Base-by-base conservation (phyloP, 2,888 invertebrate species). In the Cosmorhoe ocellata region DNA sequence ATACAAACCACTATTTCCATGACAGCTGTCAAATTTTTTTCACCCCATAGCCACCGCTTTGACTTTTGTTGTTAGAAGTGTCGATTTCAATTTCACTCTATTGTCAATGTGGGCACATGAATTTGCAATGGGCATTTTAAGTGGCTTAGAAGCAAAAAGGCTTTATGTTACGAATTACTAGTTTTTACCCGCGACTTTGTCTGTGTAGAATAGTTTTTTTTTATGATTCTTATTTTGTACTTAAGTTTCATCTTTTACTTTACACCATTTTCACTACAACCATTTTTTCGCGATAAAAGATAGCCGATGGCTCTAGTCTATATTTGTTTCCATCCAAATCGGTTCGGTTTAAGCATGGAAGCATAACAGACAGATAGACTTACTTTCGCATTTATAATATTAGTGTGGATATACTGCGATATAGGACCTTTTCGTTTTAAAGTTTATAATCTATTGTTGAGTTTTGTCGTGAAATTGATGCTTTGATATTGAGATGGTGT, bases 61-160 rank as follows among this genome's bases (percentile, higher is more conserved):
- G 44, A 48, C 48, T 51, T 45, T 43, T 54, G 54, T 45, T 39
- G 37, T 43, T 32, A 38, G 36, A 51, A 51, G 56, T 59, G 59
- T 56, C 56, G 53, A 59, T 54, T 54, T 56, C 59, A 59, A 59
- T 56, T 56, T 46, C 49, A 54, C 42, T 38, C 42, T 13, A 53
- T 56, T 51, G 53, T 56, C 45, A 6, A 48, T 59, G 53, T 59
- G 56, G 53, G 56, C 53, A 44, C 48, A 56, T 51, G 41, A 53
- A 56, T 59, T 59, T 40, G 56, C 45, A 28, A 34, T 44, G 59
- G 59, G 49, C 56, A 49, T 36, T 51, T 39, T 36, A 45, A 43
- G 4, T 37, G 8, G 5, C 18, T 1, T 14, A 28, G 8, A 31
- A 4, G 4, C 13, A 41, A 51, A 51, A 26, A 2, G 51, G 12